Evolutionary conservation across 2,797 vertebrate species (phyloP), one percentile per base, ranked within the genome.

Genomic region (Triplophysa yarkandensis): DNA sequence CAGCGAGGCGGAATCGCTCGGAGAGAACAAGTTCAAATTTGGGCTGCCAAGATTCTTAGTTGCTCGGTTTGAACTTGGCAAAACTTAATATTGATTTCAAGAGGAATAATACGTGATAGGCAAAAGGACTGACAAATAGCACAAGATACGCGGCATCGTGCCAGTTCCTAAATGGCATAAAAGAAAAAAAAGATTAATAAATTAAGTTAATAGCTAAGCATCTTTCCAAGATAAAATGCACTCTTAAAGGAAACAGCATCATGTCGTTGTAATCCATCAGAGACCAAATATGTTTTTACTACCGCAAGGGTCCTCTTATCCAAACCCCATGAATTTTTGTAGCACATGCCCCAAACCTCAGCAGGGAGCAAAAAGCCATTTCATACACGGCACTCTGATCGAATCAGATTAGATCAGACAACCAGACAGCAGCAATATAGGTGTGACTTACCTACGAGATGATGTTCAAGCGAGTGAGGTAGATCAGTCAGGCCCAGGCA

Each of bases 361-460:
- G 44, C 39, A 46, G 71, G 62, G 36, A 50, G 21, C 9, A 19
- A 41, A 50, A 21, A 79, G 73, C 85, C 79, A 81, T 73, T 44
- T n/a, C 28, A 23, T 61, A 81, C 65, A 13, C 52, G 70, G 71
- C 6, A 80, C 81, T 77, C 83, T 58, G 41, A 81, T 76, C 41
- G 55, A 66, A 72, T 43, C 54, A 23, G 79, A 83, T 68, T 79
- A 83, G 25, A 85, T 44, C 39, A 46, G 48, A 50, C 77, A 9
- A 48, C 46, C 23, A 73, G 69, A 69, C 27, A 75, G 58, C 57
- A 80, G 80, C 61, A 68, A 30, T 75, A 60, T 58, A 61, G 21
- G 60, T 64, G 60, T 65, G 80, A 90, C 86, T 89, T 88, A 87
- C 86, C 86, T 90, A 77, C 58, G 55, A 21, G 52, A 55, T 55